Conservation (phyloP, 2,113 vertebrate species). For the Tamias sibiricus region DNA sequence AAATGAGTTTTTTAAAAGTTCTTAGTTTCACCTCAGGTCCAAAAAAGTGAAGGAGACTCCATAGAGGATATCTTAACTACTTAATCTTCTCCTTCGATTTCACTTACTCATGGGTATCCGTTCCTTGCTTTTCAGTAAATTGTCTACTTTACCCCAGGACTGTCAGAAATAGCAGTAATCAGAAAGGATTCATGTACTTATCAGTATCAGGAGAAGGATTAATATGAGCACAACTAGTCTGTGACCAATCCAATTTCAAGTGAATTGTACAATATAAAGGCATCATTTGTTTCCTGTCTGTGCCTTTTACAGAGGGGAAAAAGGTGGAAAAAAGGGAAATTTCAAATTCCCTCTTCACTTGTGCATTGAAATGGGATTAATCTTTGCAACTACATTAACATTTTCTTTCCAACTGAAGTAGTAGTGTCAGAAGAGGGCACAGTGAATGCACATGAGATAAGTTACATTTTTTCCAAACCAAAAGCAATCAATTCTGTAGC, state of each 20-base stretch:
- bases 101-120: constrained; percentile 57
- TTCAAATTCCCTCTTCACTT: not conserved
- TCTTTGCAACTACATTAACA: not conserved
- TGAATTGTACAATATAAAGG: constrained; percentile 40
- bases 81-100: constrained; percentile 68
- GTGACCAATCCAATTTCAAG: constrained; percentile 61
- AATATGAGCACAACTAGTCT: constrained; percentile 38
- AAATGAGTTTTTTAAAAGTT: constrained; percentile 44
- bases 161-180: constrained; percentile 65
- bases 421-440: not conserved
- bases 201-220: constrained; percentile 56
- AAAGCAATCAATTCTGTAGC: not conserved
- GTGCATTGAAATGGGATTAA: not conserved
- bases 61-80: not conserved
- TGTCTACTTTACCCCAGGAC: constrained; percentile 28
- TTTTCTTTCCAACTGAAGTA: not conserved
- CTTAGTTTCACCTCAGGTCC: not conserved
- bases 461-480: not conserved
- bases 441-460: not conserved
- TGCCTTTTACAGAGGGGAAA: not conserved
- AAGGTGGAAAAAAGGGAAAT: not conserved
- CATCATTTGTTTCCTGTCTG: constrained; percentile 37
- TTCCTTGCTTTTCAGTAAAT: constrained; percentile 43
- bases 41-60: constrained; percentile 4
- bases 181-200: constrained; percentile 62